Conservation (phyloP, 2,113 vertebrate species). For the Sterna hirundo region DNA sequence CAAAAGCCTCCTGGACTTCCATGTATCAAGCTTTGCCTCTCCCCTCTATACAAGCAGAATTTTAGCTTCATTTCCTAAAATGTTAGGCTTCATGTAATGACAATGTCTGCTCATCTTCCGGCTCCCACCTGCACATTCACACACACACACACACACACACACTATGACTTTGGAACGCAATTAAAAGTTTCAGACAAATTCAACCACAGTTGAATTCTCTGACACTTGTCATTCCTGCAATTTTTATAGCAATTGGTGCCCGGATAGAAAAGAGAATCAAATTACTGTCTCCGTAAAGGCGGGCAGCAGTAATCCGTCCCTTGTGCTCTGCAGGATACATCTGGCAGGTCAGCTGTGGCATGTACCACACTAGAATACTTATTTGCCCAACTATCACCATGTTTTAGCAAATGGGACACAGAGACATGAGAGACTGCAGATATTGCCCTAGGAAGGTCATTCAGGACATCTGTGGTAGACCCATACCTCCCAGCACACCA, state of each 20-base stretch:
- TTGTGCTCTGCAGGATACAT: background rate
- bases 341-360: background rate
- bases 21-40: rapidly evolving
- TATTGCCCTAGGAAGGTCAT: background rate
- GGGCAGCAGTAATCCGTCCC: background rate
- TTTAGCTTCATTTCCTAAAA: constrained; percentile 2
- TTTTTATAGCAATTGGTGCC: background rate
- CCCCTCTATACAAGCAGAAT: background rate
- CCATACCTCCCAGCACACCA: no score
- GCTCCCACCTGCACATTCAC: background rate
- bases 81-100: background rate
- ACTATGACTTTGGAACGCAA: background rate
- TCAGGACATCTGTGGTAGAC: background rate
- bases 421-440: background rate
- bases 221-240: background rate
- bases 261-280: background rate
- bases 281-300: background rate
- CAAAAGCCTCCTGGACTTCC: background rate
- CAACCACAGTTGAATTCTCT: background rate
- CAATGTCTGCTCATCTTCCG: constrained; percentile 7
- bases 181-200: constrained; percentile 44
- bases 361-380: background rate
- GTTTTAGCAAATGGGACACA: background rate
- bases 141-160: background rate
- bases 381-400: background rate